Base-by-base conservation (phyloP, 2,888 invertebrate species). In the Synergus itoensis region DNA sequence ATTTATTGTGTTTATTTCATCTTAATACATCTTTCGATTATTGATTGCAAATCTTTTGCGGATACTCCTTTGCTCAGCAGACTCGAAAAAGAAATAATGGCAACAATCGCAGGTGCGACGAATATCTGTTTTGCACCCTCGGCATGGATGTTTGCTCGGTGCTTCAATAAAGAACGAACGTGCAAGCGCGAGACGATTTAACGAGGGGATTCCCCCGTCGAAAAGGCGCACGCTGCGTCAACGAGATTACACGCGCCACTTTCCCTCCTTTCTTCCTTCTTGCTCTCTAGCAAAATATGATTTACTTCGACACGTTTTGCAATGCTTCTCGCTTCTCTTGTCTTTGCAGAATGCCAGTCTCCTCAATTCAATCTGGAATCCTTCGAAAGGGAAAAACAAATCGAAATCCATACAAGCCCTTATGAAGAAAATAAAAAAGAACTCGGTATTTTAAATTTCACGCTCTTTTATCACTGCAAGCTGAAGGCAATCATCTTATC, bases 161-260 rank as follows among this genome's bases (percentile, higher is more conserved):
- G 60, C 84, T 89, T 90, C 89, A 89, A 90, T 89, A 89, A 90
- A 87, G 84, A 86, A 85, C 84, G 84, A 84, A 85, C 85, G 87
- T 86, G 88, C 83, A 80, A 84, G 82, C 83, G 80, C 86, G 84
- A 82, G 83, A 81, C 87, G 85, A 86, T 88, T 89, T 89, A 89
- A 89, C 88, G 88, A 88, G 85, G 84, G 85, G 84, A 87, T 87
- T 86, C 85, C 85, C 85, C 82, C 82, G 81, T 76, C 63, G 81
- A 81, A 84, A 83, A 84, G 84, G 84, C 83, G 85, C 82, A 83
- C 84, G 84, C 84, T 85, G 86, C 89, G 86, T 88, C 88, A 87
- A 88, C 88, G 85, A 89, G 90, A 90, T 90, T 90, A 90, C 87
- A 86, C 87, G 88, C 85, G 84, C 86, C 87, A 88, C 85, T 86